Base-by-base conservation (phyloP, 2,888 invertebrate species). In the Trissonchulus sp. region DNA sequence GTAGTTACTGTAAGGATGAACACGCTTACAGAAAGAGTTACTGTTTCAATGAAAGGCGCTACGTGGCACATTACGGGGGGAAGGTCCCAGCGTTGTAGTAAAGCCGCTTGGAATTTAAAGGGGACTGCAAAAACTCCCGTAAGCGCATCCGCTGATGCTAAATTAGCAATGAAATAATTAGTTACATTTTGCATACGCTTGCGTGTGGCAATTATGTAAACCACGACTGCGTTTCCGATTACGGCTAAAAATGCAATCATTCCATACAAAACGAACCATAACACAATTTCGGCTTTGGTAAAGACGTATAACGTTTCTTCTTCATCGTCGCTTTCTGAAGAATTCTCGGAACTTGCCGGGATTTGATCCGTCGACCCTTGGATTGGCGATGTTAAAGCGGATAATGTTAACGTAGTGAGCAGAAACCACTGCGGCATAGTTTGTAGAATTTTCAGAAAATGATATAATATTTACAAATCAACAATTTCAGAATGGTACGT, bases 91-190 rank as follows among this genome's bases (percentile, higher is more conserved):
- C 91, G 87, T 85, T 93, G 93, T 18, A 93, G 87, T 65, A 93
- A 86, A 1, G 93, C 93, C 1, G 93, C 92, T 88, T 93, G 93
- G 84, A 93, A 93, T 90, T 93, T 89, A 87, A 93, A 93, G 79
- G 93, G 93, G 84, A 93, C 91, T 77, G 91, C 90, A 83, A 93
- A 92, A 80, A 93, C 87, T 18, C 74, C 72, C 2, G 72, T 75
- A 23, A 74, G 15, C 18, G 62, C 48, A 84, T 93, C 93, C 33
- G 93, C 92, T 79, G 92, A 87, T 1, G 93, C 93, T 84, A 93
- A 87, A 86, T 93, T 93, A 28, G 92, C 91, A 71, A 93, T 92
- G 85, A 92, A 93, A 85, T 91, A 91, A 85, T 93, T 93, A 68
- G 93, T 93, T 15, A 86, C 91, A 77, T 91, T 92, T 81, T 91